Evolutionary conservation across 2,888 invertebrate species (phyloP).

Genomic region (Cerceris rybyensis): DNA sequence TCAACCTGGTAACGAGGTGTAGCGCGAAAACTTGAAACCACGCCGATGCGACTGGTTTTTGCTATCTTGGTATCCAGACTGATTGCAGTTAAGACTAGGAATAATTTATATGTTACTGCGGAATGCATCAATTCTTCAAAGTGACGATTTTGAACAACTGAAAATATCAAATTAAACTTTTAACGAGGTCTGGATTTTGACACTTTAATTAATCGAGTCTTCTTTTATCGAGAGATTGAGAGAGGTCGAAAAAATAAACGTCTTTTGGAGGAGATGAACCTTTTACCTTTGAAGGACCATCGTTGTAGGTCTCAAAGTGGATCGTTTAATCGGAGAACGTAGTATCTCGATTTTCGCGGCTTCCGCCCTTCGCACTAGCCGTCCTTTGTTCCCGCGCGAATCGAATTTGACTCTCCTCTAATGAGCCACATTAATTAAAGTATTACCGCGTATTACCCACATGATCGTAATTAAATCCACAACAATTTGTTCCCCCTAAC

Average conservation of each 20-base stretch:
- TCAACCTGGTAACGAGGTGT: constrained; percentile 11
- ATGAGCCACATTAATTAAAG: background rate
- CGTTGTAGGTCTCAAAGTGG: constrained; percentile 62
- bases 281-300: constrained; percentile 70
- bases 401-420: background rate
- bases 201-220: background rate
- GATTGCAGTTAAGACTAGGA: no score
- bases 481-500: no score
- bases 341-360: constrained; percentile 67
- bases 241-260: constrained; percentile 69
- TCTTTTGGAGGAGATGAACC: constrained; percentile 65
- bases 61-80: no score
- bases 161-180: no score
- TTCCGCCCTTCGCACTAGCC: constrained; percentile 42
- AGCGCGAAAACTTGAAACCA: background rate
- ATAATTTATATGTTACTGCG: no score
- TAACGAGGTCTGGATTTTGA: no score
- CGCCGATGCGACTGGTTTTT: background rate
- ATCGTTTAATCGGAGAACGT: constrained; percentile 51
- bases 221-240: constrained; percentile 46
- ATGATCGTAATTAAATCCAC: no score
- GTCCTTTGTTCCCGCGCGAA: constrained; percentile 8
- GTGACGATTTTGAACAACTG: no score
- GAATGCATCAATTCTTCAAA: no score
- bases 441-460: background rate